Base-by-base conservation (phyloP, 2,888 invertebrate species). In the Quadroppia sp. region DNA sequence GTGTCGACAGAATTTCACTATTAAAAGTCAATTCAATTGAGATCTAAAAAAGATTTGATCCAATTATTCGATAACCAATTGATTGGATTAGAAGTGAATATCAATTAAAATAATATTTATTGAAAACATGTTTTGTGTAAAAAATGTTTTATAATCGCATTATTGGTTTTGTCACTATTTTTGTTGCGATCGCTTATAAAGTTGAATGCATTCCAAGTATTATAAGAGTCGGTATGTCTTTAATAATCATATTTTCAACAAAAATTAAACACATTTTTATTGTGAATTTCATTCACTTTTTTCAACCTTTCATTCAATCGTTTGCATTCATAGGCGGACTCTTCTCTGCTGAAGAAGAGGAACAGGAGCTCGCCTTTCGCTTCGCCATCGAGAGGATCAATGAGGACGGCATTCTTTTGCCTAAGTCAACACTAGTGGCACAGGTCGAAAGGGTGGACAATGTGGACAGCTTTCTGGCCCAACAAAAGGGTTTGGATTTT, bases 381-480 rank as follows among this genome's bases (percentile, higher is more conserved):
- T 91, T 94, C 83, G 94, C 95, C 1, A 92, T 94, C 72, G 92
- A 94, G 81, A 88, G 90, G 81, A 91, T 94, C 80, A 94, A 94
- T 83, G 87, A 88, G 42, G 91, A 77, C 36, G 50, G 90, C 77
- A 87, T 89, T 72, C 89, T 92, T 79, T 84, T 92, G 79, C 90
- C 91, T 30, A 85, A 92, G 80, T 92, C 92, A 23, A 89, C 91
- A 80, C 85, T 96, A 71, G 88, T 90, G 75, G 92, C 91, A 32
- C 92, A 93, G 85, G 90, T 94, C 76, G 92, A 94, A 83, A 89
- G 89, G 79, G 90, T 94, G 81, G 90, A 90, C 61, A 90, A 91
- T 0, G 91, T 91, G 80, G 95, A 95, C 83, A 94, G 94, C 82
- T 95, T 94, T 82, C 91, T 92, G 82, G 93, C 94, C 70, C 92